Percentiles rank a stretch among this genome's conserved stretches.
phyloP scores from a whole-genome alignment of 2,113 vertebrate genomes.

The Vimba vimba region DNA sequence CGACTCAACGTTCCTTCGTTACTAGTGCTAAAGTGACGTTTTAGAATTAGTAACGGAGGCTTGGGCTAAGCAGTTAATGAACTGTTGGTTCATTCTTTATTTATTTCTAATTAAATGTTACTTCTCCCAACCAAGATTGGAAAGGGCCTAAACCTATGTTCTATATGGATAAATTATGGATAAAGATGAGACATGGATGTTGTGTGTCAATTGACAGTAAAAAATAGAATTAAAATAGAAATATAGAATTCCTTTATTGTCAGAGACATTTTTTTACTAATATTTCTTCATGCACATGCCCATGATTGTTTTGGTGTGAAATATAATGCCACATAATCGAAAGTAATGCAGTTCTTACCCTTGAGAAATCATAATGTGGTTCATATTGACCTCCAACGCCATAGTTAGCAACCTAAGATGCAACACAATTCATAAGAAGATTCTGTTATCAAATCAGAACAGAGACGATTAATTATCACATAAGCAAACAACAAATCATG shows the following conservation, averaged over 20 bases:
- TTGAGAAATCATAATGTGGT: slow-evolving; percentile 96
- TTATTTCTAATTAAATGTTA: too few relatives aligned
- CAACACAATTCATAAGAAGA: slow-evolving; percentile 7
- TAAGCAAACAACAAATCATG: too few relatives aligned
- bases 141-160: too few relatives aligned
- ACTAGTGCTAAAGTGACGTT: too few relatives aligned
- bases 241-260: background rate
- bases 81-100: too few relatives aligned
- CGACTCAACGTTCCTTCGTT: too few relatives aligned
- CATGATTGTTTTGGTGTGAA: background rate
- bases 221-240: background rate
- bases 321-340: background rate
- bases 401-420: slow-evolving; percentile 91
- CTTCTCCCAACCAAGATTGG: too few relatives aligned
- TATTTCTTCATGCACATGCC: background rate
- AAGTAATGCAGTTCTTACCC: slow-evolving; percentile 78
- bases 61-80: too few relatives aligned
- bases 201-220: background rate
- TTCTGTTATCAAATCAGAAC: background rate
- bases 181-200: background rate
- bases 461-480: background rate
- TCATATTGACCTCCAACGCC: slow-evolving; percentile 98
- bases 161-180: background rate
- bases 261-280: background rate
- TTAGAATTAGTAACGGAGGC: too few relatives aligned